Conservation (phyloP, 2,888 invertebrate species). For the Macrosiphum euphorbiae region DNA sequence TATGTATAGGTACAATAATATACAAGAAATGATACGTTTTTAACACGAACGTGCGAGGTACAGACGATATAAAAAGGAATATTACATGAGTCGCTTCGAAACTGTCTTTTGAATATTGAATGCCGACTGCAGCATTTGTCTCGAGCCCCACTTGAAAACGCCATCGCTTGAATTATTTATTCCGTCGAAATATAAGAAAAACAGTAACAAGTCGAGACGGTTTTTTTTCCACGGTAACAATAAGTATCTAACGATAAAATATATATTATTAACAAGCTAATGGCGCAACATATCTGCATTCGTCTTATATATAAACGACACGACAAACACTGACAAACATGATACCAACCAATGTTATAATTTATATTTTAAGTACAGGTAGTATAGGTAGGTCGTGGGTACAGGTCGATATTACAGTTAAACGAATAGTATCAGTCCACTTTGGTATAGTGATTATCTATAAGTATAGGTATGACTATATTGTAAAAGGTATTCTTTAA, state of each 20-base stretch:
- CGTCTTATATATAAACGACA: neutral
- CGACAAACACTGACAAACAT: neutral
- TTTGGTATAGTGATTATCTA: neutral
- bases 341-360: neutral
- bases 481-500: neutral
- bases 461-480: too few relatives aligned
- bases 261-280: neutral
- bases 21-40: neutral
- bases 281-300: neutral
- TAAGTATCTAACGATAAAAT: neutral
- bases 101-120: neutral
- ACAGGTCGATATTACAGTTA: neutral
- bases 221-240: neutral
- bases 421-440: neutral
- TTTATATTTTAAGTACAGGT: neutral
- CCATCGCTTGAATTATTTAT: neutral
- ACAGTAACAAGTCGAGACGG: neutral
- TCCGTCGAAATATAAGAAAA: neutral
- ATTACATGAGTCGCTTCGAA: neutral
- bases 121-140: neutral
- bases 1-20: too few relatives aligned
- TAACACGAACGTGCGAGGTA: neutral
- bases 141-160: neutral
- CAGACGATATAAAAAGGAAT: neutral
- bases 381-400: too few relatives aligned